Conservation (phyloP, 92 coral and sea anemone genomes). For the Epizoanthus scotinus region DNA sequence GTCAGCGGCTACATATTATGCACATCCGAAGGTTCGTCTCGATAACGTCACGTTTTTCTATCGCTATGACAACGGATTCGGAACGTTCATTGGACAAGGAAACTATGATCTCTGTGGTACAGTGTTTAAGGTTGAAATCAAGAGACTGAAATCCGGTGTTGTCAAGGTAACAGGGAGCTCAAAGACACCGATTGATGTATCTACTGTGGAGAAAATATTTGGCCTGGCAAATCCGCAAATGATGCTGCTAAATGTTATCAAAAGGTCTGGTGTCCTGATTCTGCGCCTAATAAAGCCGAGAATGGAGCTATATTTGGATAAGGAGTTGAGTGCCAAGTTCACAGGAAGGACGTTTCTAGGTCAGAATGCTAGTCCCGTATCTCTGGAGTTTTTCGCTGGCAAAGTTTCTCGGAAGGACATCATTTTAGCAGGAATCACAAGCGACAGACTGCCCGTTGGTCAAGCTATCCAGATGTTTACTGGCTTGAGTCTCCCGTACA, state of each 20-base stretch:
- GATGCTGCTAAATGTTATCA: constrained; percentile 57
- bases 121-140: constrained; percentile 67
- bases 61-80: constrained; percentile 56
- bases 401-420: constrained; percentile 55
- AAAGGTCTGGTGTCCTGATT: constrained; percentile 62
- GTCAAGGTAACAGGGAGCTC: constrained; percentile 75
- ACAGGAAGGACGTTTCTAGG: constrained; percentile 68
- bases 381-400: constrained; percentile 76
- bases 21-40: constrained; percentile 70
- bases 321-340: constrained; percentile 74
- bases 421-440: constrained; percentile 76
- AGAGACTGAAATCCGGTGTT: constrained; percentile 52
- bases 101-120: constrained; percentile 78
- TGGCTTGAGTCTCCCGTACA: constrained; percentile 59
- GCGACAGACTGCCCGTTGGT: constrained; percentile 60
- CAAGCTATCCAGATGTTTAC: constrained; percentile 69
- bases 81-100: constrained; percentile 86
- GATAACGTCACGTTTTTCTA: constrained; percentile 81
- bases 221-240: constrained; percentile 57
- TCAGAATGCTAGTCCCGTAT: constrained; percentile 53
- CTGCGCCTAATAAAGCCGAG: constrained; percentile 76
- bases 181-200: constrained; percentile 75
- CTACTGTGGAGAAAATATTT: constrained; percentile 74
- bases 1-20: constrained; percentile 59
- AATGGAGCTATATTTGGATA: constrained; percentile 71